These are phyloP conservation scores for Listrodromus nycthemerus DNA, from an alignment of 2,888 invertebrate species.

Conservation along the genomic window DNA sequence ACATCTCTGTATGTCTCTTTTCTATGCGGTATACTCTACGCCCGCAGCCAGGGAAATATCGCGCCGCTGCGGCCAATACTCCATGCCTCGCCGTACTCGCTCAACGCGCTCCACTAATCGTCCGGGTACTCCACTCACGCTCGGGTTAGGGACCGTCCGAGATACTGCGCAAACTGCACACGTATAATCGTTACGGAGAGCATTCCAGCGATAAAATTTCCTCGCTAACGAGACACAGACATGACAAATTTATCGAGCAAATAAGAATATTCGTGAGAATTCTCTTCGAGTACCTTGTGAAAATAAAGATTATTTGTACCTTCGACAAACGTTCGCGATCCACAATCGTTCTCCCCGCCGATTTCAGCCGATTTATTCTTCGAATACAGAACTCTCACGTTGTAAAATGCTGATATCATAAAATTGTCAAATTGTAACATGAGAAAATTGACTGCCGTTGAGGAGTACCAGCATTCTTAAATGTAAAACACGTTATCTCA, in stretches of 20 bases:
- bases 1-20: conserved; percentile 3
- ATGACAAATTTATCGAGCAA: not conserved
- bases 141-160: conserved; percentile 45
- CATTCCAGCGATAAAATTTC: conserved; percentile 41
- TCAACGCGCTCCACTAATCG: conserved; percentile 61
- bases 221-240: conserved; percentile 6
- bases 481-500: not conserved
- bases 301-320: too few species aligned
- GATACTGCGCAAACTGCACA: conserved; percentile 60
- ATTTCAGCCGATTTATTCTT: too few species aligned
- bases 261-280: conserved; percentile 19
- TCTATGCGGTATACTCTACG: conserved; percentile 23
- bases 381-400: not conserved
- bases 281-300: not conserved
- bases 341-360: too few species aligned
- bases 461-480: not conserved
- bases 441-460: not conserved
- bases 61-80: conserved; percentile 52
- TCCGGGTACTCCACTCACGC: conserved; percentile 37
- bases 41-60: conserved; percentile 56
- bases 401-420: not conserved
- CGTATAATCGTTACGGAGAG: conserved; percentile 49
- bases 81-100: conserved; percentile 55
- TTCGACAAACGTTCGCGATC: too few species aligned
- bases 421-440: too few species aligned